These are phyloP conservation scores for Epinephelus lanceolatus DNA, from an alignment of 2,113 vertebrate genomes.

Conservation along the genomic window DNA sequence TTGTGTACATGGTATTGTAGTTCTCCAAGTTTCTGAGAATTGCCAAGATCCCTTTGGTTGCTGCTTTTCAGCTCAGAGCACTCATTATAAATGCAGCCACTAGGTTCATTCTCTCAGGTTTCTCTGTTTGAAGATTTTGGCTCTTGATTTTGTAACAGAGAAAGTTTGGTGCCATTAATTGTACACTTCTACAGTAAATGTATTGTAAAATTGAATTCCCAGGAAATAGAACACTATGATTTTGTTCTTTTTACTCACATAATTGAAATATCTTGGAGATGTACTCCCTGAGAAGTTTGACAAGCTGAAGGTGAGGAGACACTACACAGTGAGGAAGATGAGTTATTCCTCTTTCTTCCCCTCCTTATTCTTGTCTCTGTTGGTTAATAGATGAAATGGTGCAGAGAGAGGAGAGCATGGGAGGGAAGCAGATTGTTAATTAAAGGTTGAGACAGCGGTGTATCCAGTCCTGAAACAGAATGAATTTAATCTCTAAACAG, in stretches of 20 bases:
- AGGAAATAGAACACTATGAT: background rate
- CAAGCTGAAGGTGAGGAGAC: constrained; percentile 9
- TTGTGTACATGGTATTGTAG: background rate
- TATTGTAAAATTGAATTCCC: background rate
- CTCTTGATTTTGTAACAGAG: background rate
- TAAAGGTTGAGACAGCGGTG: constrained; percentile 58
- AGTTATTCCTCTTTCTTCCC: constrained; percentile 2
- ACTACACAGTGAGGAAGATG: constrained; percentile 1
- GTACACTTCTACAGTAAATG: background rate
- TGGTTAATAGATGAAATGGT: constrained; percentile 53
- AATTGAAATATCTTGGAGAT: background rate
- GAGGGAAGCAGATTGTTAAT: constrained; percentile 73
- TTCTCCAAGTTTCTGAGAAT: background rate
- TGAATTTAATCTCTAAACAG: constrained; percentile 68
- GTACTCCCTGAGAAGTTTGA: constrained; percentile 11
- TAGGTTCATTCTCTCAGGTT: background rate
- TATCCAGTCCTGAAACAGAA: constrained; percentile 57
- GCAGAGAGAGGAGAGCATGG: constrained; percentile 45
- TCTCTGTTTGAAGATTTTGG: background rate
- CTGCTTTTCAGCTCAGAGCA: background rate
- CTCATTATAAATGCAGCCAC: background rate
- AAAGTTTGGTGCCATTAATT: background rate
- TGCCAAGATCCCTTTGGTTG: background rate
- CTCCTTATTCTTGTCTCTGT: constrained; percentile 16
- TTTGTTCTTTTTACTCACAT: background rate